phyloP scores from a whole-genome alignment of 1,140 invertebrate species.

The Pachyrhynchus sulphureomaculatus region DNA sequence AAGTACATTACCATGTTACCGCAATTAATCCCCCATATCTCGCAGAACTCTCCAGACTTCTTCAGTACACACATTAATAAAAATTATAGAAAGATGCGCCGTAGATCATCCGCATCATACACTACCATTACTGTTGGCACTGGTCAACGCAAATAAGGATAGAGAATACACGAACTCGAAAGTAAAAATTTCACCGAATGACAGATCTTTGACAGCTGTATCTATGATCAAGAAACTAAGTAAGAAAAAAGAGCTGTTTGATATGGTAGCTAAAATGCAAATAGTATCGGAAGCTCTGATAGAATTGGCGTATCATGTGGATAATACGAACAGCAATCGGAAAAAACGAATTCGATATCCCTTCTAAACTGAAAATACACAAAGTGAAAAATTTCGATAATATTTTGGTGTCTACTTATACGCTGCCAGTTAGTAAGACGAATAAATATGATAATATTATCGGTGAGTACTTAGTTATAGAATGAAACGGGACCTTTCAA shows the following conservation, averaged over 20 bases:
- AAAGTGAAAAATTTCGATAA: constrained; percentile 53
- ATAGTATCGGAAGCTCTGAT: constrained; percentile 54
- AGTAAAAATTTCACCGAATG: constrained; percentile 38
- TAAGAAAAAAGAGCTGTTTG: constrained; percentile 29
- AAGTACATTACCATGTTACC: constrained; percentile 85
- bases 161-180: constrained; percentile 53
- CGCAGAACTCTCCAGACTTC: constrained; percentile 47
- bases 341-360: constrained; percentile 49
- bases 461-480: constrained; percentile 51
- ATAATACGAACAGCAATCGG: constrained; percentile 39
- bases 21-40: constrained; percentile 81
- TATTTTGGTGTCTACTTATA: constrained; percentile 66
- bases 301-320: constrained; percentile 57
- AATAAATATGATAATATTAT: constrained; percentile 62
- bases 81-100: constrained; percentile 42
- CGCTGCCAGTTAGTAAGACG: constrained; percentile 61
- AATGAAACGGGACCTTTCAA: too few species aligned
- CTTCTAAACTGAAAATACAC: constrained; percentile 49
- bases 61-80: constrained; percentile 35
- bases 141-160: constrained; percentile 74
- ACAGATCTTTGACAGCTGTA: constrained; percentile 46
- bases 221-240: constrained; percentile 42
- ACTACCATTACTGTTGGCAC: constrained; percentile 73
- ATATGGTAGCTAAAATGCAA: constrained; percentile 47
- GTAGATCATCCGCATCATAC: constrained; percentile 87